Evolutionary conservation across 2,888 invertebrate genomes (phyloP).

Genomic region (Malthinus flaveolus): DNA sequence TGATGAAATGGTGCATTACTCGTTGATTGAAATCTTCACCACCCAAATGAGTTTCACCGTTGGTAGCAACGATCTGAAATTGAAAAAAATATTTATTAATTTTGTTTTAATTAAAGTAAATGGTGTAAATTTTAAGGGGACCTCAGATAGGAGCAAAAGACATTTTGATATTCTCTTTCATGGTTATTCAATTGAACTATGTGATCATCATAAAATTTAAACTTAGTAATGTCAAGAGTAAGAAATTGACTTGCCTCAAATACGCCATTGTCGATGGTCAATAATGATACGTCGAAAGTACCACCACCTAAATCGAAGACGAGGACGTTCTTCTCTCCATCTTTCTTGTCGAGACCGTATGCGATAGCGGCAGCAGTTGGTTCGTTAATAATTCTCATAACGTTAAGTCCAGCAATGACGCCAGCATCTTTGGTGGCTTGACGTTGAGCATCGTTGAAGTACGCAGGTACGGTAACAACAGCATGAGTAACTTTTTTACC

Average conservation of each 20-base stretch:
- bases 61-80: slow-evolving; percentile 71
- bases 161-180: slow-evolving; percentile 9
- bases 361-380: slow-evolving; percentile 97
- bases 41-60: slow-evolving; percentile 96
- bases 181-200: slow-evolving; percentile 22
- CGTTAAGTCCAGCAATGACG: slow-evolving; percentile 87
- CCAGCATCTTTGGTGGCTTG: slow-evolving; percentile 99
- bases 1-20: slow-evolving; percentile 99
- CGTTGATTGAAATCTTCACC: slow-evolving; percentile 99
- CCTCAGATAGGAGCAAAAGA: slow-evolving; percentile 23
- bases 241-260: slow-evolving; percentile 74
- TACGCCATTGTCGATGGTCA: slow-evolving; percentile 98
- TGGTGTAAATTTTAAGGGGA: neutral
- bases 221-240: neutral
- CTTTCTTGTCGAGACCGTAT: slow-evolving; percentile 95
- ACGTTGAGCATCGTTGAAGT: slow-evolving; percentile 99
- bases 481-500: slow-evolving; percentile 87
- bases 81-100: slow-evolving; percentile 14
- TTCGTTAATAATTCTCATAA: slow-evolving; percentile 97
- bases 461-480: slow-evolving; percentile 95
- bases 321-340: slow-evolving; percentile 96
- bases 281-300: slow-evolving; percentile 97
- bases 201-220: slow-evolving; percentile 15
- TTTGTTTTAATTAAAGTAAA: neutral
- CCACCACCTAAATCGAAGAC: slow-evolving; percentile 99